Evolutionary conservation across 2,888 invertebrate species (phyloP), one percentile per base, ranked within the genome.

Genomic region (Coelopa pilipes): DNA sequence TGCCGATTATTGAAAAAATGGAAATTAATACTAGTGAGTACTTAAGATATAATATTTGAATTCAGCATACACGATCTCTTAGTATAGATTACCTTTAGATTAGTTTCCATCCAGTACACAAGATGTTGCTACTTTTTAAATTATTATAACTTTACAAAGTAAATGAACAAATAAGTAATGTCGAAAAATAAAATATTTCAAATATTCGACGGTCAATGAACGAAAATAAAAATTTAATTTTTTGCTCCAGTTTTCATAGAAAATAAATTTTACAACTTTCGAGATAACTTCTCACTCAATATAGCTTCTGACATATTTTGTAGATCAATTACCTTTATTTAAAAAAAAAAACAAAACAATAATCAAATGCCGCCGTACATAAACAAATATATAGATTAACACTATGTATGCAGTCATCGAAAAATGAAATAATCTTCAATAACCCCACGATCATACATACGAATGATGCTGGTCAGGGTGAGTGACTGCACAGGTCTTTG

Each of bases 321-420:
- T 69, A 74, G 74, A 76, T 76, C 74, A 76, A 72, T 74, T 76
- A 74, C 73, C 74, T 72, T 47, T 71, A 46, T 45, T 24, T 70
- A 5, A 62, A 10, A 59, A 59, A 59, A 11, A 59, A 0, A 24
- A 10, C 11, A 57, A 17, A 19, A 21, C 60, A 10, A 10, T 60
- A 7, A 21, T 57, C 57, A 57, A 19, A 57, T 21, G 13, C n/a
- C 17, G 17, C 17, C 7, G 10, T 17, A 57, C 57, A 57, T 12
- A 57, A 19, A 17, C 11, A 19, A 12, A 21, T 57, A 21, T 9
- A 57, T 57, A 17, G 11, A 57, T 19, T 19, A 21, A 57, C 11
- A 10, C 19, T 59, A 53, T 53, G 53, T 53, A 59, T 59, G 19
- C 21, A 62, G 34, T 34, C 21, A 62, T n/a, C 34, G 10, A 59